Evolutionary conservation across 2,797 vertebrate genomes (phyloP).

Genomic region (Trichosurus vulpecula): DNA sequence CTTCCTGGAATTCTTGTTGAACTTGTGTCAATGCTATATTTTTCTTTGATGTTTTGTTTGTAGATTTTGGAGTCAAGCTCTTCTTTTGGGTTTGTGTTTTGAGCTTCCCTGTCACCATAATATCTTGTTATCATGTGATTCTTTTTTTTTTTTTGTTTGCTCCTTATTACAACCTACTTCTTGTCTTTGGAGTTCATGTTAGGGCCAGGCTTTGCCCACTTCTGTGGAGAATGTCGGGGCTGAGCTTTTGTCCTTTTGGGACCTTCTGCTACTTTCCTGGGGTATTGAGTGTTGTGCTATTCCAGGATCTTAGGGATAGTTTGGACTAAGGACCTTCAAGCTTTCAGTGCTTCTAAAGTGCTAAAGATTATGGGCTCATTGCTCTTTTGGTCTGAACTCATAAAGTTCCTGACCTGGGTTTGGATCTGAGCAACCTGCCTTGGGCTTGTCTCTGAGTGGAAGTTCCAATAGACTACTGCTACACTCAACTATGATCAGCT

Average conservation of each 20-base stretch:
- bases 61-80: not conserved
- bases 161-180: not conserved
- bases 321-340: not conserved
- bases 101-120: not conserved
- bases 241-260: not conserved
- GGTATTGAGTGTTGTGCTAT: not conserved
- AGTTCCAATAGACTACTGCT: not conserved
- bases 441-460: not conserved
- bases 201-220: not conserved
- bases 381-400: not conserved
- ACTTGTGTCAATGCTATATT: not conserved
- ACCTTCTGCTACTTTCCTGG: not conserved
- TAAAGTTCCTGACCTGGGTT: not conserved
- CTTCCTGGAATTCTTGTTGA: not conserved
- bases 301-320: not conserved
- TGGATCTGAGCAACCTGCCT: not conserved
- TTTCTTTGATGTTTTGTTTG: not conserved
- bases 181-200: not conserved
- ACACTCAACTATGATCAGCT: not conserved
- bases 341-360: not conserved
- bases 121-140: not conserved
- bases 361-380: not conserved
- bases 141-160: not conserved
- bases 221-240: not conserved
- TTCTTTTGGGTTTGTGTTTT: not conserved